Conservation (phyloP, 1,140 invertebrate species). For the Brachystomella parvula region DNA sequence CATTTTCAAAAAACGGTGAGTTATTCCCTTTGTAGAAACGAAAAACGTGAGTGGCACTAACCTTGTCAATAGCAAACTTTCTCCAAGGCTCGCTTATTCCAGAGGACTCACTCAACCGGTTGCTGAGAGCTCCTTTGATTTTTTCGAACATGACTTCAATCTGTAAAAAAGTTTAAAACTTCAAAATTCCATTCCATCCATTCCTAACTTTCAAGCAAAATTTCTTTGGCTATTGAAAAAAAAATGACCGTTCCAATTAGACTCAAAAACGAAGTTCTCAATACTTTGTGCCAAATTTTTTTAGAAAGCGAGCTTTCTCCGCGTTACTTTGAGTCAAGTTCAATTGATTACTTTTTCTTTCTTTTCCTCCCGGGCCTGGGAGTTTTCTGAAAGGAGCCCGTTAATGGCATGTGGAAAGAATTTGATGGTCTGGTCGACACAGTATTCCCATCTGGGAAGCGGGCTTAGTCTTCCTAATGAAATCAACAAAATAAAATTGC, state of each 20-base stretch:
- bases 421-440: conserved; percentile 47
- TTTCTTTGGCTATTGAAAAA: not conserved
- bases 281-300: too few species aligned
- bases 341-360: conserved; percentile 41
- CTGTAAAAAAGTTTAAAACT: conserved; percentile 34
- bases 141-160: conserved; percentile 43
- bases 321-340: too few species aligned
- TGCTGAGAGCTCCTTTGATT: conserved; percentile 38
- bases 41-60: conserved; percentile 38
- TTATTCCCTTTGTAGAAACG: conserved; percentile 17
- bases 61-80: conserved; percentile 44
- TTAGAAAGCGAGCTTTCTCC: too few species aligned
- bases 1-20: conserved; percentile 29
- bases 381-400: conserved; percentile 46
- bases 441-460: conserved; percentile 52
- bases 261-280: conserved; percentile 35
- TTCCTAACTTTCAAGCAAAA: not conserved
- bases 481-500: conserved; percentile 13
- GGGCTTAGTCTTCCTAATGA: conserved; percentile 45
- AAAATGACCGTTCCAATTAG: conserved; percentile 16
- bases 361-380: conserved; percentile 38
- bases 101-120: conserved; percentile 32
- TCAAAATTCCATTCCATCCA: not conserved
- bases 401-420: conserved; percentile 51
- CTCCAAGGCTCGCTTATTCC: conserved; percentile 40